Conservation (phyloP, 2,888 invertebrate species). For the Aleiodes alternator region DNA sequence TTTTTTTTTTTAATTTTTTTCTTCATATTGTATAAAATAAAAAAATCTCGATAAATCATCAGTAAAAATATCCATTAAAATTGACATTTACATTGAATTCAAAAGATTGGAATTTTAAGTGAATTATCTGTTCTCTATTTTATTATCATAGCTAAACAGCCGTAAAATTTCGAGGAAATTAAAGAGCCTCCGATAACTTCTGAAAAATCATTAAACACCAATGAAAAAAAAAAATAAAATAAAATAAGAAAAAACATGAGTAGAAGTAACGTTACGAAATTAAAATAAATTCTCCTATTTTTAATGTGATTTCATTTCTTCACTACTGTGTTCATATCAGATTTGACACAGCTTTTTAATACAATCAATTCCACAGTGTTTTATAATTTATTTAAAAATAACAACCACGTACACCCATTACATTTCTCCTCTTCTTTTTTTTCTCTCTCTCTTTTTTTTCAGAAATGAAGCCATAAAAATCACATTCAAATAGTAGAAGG, state of each 20-base stretch:
- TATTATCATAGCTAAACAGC: too few species aligned
- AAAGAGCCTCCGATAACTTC: too few species aligned
- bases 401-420: conserved; percentile 7
- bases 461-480: conserved; percentile 9
- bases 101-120: too few species aligned
- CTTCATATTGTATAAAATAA: too few species aligned
- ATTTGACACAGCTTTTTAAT: conserved; percentile 38
- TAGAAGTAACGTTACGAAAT: conserved; percentile 22
- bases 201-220: too few species aligned
- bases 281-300: conserved; percentile 34
- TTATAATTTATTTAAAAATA: conserved; percentile 46
- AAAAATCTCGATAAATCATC: too few species aligned
- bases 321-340: conserved; percentile 43
- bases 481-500: conserved; percentile 22
- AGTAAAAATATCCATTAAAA: too few species aligned
- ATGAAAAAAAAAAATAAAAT: not conserved
- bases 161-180: too few species aligned
- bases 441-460: not conserved
- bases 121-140: too few species aligned
- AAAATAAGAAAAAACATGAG: not conserved
- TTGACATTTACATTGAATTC: too few species aligned
- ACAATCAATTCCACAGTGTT: conserved; percentile 47
- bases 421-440: not conserved
- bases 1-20: too few species aligned
- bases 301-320: conserved; percentile 13